Percentiles rank a stretch among this genome's conserved stretches.
These are phyloP conservation scores for Callospermophilus lateralis DNA, from an alignment of 2,113 vertebrate species.

Conservation along the genomic window DNA sequence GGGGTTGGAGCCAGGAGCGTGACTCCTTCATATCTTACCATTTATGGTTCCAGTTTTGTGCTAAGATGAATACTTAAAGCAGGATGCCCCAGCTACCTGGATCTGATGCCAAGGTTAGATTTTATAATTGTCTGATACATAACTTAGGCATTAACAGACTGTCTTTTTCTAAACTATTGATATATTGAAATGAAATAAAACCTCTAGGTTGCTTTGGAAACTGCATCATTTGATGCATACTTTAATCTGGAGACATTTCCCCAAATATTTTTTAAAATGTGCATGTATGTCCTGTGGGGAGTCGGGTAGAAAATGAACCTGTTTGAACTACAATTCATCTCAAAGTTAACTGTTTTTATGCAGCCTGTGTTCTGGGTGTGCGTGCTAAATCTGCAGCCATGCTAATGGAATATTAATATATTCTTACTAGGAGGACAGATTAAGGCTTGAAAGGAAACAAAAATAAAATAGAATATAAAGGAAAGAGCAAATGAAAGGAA, in stretches of 20 bases:
- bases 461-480: slow-evolving; percentile 37
- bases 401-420: slow-evolving; percentile 87
- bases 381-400: slow-evolving; percentile 71
- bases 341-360: slow-evolving; percentile 80
- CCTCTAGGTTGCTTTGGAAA: slow-evolving; percentile 75
- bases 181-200: slow-evolving; percentile 75
- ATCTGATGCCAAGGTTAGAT: slow-evolving; percentile 61
- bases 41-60: slow-evolving; percentile 48
- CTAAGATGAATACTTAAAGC: slow-evolving; percentile 61
- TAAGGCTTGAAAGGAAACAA: slow-evolving; percentile 81
- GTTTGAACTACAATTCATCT: slow-evolving; percentile 79
- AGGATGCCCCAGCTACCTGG: not conserved
- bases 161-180: slow-evolving; percentile 67
- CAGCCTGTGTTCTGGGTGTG: slow-evolving; percentile 56
- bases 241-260: slow-evolving; percentile 73
- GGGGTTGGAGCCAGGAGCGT: not conserved
- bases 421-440: slow-evolving; percentile 77
- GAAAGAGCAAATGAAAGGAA: slow-evolving; percentile 39
- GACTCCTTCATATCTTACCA: slow-evolving; percentile 43
- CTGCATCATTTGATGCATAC: slow-evolving; percentile 54
- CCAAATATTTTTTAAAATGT: slow-evolving; percentile 60
- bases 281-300: slow-evolving; percentile 70
- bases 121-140: slow-evolving; percentile 59
- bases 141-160: slow-evolving; percentile 57
- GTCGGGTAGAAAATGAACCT: slow-evolving; percentile 74